Base-by-base conservation (phyloP, 2,888 invertebrate species). In the Cyclophora albipunctata region DNA sequence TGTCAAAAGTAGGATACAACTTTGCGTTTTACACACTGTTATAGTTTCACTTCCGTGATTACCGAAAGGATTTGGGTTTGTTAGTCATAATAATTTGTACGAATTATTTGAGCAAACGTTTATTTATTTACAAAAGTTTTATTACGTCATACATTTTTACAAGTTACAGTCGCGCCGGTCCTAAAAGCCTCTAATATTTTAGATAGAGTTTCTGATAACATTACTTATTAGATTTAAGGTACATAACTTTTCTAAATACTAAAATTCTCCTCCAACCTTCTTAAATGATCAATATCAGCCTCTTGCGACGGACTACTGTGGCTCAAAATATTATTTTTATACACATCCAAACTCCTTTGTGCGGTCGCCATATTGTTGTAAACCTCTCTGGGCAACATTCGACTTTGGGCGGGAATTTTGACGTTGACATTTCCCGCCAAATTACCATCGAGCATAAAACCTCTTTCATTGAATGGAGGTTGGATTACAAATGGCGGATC, bases 221-320 rank as follows among this genome's bases (percentile, higher is more conserved):
- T 1, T 7, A 40, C n/a, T 40, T 4, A 40, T 40, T 20, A 20
- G 20, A 20, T 40, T 40, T 40, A 7, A 40, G 40, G 40, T 40
- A 40, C 1, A 40, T 40, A 40, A 7, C 1, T 5, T 40, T 37
- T 45, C 34, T 77, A 88, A 70, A 88, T 87, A 75, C 88, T 88
- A 68, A 88, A 88, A 67, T 88, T 88, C 63, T 88, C 88, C 61
- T 88, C 88, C 57, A 88, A 67, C 64, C 88, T 78, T 64, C 88
- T 79, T 65, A 88, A 75, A 71, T 88, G 88, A 66, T 88, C 86
- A 4, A 88, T 73, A 59, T 73, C 84, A 0, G 77, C 63, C 34
- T 88, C 87, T 56, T 79, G 84, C 3, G 78, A 69, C 20, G 75
- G 66, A 48, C 69, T 75, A 42, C 60, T 75, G 47, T 85, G 82